Conservation (phyloP, 2,797 vertebrate genomes). For the Notolepis coatsorum region DNA sequence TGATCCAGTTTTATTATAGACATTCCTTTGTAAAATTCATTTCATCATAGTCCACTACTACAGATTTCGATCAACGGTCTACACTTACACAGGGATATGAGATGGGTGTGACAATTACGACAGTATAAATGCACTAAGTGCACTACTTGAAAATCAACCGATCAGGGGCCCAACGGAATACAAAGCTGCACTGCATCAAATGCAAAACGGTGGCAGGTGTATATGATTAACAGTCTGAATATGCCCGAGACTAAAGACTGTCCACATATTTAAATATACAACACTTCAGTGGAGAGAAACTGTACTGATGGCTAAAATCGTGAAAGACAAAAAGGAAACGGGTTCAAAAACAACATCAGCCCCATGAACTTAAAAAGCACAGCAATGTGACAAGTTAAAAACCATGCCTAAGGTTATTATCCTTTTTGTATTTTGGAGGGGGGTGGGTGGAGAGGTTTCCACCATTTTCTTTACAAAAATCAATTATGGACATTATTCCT, state of each 20-base stretch:
- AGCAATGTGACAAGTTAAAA: conserved; percentile 65
- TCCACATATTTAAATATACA: conserved; percentile 56
- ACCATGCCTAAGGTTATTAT: conserved; percentile 41
- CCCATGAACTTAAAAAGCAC: conserved; percentile 62
- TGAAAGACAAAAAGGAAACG: conserved; percentile 19
- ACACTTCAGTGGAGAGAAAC: conserved; percentile 28
- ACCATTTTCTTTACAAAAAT: conserved; percentile 56
- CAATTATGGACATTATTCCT: conserved; percentile 18
- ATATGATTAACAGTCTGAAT: conserved; percentile 30
- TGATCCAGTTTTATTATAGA: conserved; percentile 92
- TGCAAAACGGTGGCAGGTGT: conserved; percentile 16
- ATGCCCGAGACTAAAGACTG: conserved; percentile 26
- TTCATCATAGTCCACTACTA: conserved; percentile 86
- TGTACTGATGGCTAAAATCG: conserved; percentile 44
- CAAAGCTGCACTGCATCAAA: conserved; percentile 17
- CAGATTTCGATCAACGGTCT: conserved; percentile 65
- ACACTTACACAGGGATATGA: conserved; percentile 50
- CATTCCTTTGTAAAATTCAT: conserved; percentile 88
- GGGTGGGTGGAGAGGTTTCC: too few species aligned
- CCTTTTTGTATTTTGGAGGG: conserved; percentile 36
- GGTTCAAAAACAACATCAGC: conserved; percentile 22
- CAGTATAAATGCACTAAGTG: conserved; percentile 32
- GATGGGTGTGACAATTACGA: conserved; percentile 45
- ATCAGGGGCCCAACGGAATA: conserved; percentile 10
- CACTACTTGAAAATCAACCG: conserved; percentile 35